A percentile compares a stretch with the other conserved stretches of the same genome.
These are phyloP conservation scores for Nycteola revayana DNA, from an alignment of 2,888 invertebrate genomes.

Conservation along the genomic window DNA sequence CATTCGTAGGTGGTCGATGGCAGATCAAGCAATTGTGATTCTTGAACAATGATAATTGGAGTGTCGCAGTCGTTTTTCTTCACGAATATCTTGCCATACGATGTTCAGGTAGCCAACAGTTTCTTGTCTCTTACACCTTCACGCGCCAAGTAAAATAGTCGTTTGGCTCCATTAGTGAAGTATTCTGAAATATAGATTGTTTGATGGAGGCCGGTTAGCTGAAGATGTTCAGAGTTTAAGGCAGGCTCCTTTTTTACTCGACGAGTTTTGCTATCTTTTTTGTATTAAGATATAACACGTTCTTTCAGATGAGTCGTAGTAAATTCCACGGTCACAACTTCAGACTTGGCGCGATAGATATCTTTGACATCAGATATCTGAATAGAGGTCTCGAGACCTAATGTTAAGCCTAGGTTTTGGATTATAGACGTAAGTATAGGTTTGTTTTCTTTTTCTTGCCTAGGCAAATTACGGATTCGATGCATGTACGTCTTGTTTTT, in stretches of 20 bases:
- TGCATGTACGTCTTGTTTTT: too few species aligned
- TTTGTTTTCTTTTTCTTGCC: neutral
- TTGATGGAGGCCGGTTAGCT: neutral
- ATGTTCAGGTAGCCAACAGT: neutral
- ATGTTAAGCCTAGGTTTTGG: neutral
- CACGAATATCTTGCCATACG: neutral
- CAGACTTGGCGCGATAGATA: neutral
- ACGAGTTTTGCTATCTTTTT: neutral
- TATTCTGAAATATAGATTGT: neutral
- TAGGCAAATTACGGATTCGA: neutral
- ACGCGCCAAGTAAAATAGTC: neutral
- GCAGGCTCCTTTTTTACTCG: neutral
- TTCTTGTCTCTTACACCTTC: neutral
- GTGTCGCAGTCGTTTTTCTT: neutral
- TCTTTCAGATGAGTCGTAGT: neutral
- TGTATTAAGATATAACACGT: neutral
- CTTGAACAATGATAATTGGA: neutral
- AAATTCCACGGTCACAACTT: neutral
- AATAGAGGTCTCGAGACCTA: neutral
- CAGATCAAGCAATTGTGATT: neutral
- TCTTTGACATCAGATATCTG: neutral
- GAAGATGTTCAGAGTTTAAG: neutral
- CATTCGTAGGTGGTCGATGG: too few species aligned
- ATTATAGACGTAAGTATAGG: neutral
- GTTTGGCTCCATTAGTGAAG: neutral